Conservation (phyloP, 2,113 vertebrate species). For the Nyctibius bracteatus region DNA sequence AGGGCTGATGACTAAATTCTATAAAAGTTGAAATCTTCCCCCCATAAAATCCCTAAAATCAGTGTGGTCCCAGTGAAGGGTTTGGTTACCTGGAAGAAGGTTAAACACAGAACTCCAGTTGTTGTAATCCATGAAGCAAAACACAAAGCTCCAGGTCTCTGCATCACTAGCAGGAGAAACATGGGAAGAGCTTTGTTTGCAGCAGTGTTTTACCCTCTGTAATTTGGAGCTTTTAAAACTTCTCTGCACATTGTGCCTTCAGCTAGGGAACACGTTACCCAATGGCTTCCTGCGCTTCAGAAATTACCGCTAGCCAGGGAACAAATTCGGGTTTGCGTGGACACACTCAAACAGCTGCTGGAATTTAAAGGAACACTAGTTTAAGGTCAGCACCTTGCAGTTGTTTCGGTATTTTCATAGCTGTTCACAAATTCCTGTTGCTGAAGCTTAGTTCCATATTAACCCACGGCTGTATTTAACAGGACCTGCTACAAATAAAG, state of each 20-base stretch:
- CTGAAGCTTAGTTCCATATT: slow-evolving; percentile 36
- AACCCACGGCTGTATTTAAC: neutral
- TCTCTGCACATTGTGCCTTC: neutral
- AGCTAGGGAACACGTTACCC: neutral
- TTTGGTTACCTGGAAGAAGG: slow-evolving; percentile 72
- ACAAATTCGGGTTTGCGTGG: neutral
- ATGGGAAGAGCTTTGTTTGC: neutral
- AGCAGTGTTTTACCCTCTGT: neutral
- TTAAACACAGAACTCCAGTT: slow-evolving; percentile 50
- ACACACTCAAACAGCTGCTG: slow-evolving; percentile 16
- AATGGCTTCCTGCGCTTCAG: slow-evolving; percentile 19
- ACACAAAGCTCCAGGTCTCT: slow-evolving; percentile 9
- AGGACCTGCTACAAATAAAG: neutral
- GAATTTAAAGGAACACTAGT: slow-evolving; percentile 63
- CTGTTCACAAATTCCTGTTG: slow-evolving; percentile 34
- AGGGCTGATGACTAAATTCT: neutral
- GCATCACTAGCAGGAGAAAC: slow-evolving; percentile 28
- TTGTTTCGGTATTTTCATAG: slow-evolving; percentile 37
- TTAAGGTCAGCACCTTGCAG: slow-evolving; percentile 62
- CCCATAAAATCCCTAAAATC: neutral
- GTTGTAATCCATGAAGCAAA: slow-evolving; percentile 53
- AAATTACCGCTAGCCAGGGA: neutral
- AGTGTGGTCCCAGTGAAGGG: neutral
- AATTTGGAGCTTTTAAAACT: slow-evolving; percentile 18
- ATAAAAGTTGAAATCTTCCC: neutral